phyloP scores from a whole-genome alignment of 2,797 vertebrate species.

The Lacerta viridis region DNA sequence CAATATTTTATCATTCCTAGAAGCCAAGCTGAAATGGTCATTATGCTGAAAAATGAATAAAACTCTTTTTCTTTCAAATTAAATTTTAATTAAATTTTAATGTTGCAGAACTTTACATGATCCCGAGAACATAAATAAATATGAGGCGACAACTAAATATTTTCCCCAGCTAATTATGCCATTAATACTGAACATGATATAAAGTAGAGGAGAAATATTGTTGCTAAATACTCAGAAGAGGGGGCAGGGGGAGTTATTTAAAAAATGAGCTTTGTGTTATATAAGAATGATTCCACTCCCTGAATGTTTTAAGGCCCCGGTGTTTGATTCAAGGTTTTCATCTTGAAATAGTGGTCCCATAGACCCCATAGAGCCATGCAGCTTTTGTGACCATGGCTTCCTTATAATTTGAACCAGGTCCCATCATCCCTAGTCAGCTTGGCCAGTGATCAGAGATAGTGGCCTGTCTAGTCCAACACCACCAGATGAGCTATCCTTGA shows the following conservation, averaged over 20 bases:
- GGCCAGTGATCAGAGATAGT: too few relatives aligned
- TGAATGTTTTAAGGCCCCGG: constrained; percentile 52
- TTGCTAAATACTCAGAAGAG: constrained; percentile 60
- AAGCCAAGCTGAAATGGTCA: constrained; percentile 76
- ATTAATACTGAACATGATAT: constrained; percentile 74
- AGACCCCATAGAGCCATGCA: neutral
- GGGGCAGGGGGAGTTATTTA: constrained; percentile 18
- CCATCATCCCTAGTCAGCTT: too few relatives aligned
- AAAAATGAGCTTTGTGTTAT: constrained; percentile 50
- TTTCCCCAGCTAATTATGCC: constrained; percentile 80
- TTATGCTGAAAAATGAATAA: constrained; percentile 82
- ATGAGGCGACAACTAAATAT: constrained; percentile 78
- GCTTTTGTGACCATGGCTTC: too few relatives aligned
- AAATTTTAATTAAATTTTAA: too few relatives aligned
- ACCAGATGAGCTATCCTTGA: too few relatives aligned
- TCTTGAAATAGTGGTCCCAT: constrained; percentile 28
- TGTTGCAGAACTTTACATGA: constrained; percentile 84
- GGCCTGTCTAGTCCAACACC: too few relatives aligned
- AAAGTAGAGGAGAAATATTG: constrained; percentile 71
- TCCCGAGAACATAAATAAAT: constrained; percentile 81
- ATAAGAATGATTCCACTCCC: constrained; percentile 14
- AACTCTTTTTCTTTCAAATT: constrained; percentile 80
- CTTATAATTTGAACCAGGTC: too few relatives aligned
- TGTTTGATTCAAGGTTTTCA: constrained; percentile 54
- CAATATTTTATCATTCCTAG: constrained; percentile 82